These are phyloP conservation scores for Philereme vetulata DNA, from an alignment of 2,888 invertebrate species.

Conservation along the genomic window DNA sequence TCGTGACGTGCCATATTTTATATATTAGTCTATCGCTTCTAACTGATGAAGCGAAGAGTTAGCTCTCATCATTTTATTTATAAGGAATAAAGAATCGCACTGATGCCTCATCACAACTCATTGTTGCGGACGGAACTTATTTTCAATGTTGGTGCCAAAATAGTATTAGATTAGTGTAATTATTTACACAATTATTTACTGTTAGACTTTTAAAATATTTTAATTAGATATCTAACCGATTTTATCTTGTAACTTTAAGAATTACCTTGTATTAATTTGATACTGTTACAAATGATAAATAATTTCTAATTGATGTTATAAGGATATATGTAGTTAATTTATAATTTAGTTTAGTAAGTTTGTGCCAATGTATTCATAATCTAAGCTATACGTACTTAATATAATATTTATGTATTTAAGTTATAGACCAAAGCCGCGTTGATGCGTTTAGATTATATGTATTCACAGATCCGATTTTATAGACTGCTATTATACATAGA, in stretches of 20 bases:
- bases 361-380: constrained; percentile 28
- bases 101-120: too few species aligned
- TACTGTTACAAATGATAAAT: constrained; percentile 23
- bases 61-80: too few species aligned
- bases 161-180: background rate
- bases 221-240: constrained; percentile 16
- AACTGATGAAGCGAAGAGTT: too few species aligned
- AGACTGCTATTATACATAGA: constrained; percentile 4
- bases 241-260: constrained; percentile 17
- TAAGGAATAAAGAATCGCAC: too few species aligned
- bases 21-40: too few species aligned
- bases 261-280: constrained; percentile 21
- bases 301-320: constrained; percentile 38
- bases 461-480: constrained; percentile 13
- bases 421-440: constrained; percentile 17
- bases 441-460: constrained; percentile 11
- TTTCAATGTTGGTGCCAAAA: constrained; percentile 7
- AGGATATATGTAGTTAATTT: constrained; percentile 29
- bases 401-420: constrained; percentile 36
- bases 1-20: too few species aligned
- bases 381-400: constrained; percentile 35
- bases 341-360: constrained; percentile 39
- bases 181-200: constrained; percentile 13
- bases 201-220: constrained; percentile 17
- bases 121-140: background rate